phyloP scores from a whole-genome alignment of 1,140 invertebrate genomes.

The Lerema accius region DNA sequence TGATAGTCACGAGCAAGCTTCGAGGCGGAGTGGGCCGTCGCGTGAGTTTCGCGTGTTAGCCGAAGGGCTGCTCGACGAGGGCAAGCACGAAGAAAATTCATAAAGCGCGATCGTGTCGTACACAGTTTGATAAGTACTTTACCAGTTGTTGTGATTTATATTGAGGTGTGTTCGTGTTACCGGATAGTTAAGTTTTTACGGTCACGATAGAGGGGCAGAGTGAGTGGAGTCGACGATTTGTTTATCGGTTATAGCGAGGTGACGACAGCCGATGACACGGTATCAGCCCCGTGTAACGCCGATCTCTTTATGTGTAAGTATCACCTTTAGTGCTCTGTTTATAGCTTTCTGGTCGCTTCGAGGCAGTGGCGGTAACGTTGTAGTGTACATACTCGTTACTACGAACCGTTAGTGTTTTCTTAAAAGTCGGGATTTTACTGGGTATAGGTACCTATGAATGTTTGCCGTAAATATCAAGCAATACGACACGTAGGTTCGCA shows the following conservation, averaged over 20 bases:
- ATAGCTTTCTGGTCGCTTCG: slow-evolving; percentile 63
- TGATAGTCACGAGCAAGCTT: slow-evolving; percentile 42
- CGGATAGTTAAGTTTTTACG: slow-evolving; percentile 79
- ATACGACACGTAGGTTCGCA: too few species aligned
- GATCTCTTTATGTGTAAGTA: slow-evolving; percentile 73
- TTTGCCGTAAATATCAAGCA: too few species aligned
- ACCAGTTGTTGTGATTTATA: slow-evolving; percentile 73
- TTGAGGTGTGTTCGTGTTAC: slow-evolving; percentile 72
- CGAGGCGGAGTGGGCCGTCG: slow-evolving; percentile 39
- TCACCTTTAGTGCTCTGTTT: slow-evolving; percentile 72
- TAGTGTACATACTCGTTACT: slow-evolving; percentile 28
- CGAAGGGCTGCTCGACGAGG: slow-evolving; percentile 32
- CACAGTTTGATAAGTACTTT: slow-evolving; percentile 72
- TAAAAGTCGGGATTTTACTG: too few species aligned
- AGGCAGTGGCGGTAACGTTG: slow-evolving; percentile 35
- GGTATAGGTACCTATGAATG: too few species aligned
- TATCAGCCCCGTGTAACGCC: slow-evolving; percentile 64
- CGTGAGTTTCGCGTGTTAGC: slow-evolving; percentile 47
- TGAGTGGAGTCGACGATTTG: slow-evolving; percentile 71
- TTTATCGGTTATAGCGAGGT: slow-evolving; percentile 68
- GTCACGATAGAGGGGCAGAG: slow-evolving; percentile 65
- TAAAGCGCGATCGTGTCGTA: slow-evolving; percentile 71
- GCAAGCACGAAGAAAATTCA: slow-evolving; percentile 59
- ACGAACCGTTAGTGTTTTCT: too few species aligned
- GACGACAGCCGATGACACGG: slow-evolving; percentile 70